Conservation (phyloP, 2,888 invertebrate species). For the Crioceris asparagi region DNA sequence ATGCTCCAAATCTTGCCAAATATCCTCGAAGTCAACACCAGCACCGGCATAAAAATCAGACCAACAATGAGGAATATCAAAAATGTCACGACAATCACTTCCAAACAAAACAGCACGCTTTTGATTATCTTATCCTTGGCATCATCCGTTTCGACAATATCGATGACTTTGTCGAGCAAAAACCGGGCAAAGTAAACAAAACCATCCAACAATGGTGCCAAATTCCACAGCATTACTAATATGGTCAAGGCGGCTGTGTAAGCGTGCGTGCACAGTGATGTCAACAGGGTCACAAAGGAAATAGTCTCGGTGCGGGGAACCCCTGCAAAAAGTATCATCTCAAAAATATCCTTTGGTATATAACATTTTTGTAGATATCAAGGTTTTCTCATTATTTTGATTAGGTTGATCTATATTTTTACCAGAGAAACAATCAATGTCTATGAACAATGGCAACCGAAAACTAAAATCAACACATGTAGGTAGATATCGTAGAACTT, state of each 20-base stretch:
- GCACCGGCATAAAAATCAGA: slow-evolving; percentile 32
- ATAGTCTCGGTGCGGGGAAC: slow-evolving; percentile 29
- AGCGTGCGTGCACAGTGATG: slow-evolving; percentile 29
- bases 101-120: slow-evolving; percentile 26
- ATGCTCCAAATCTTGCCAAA: slow-evolving; percentile 23
- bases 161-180: slow-evolving; percentile 32
- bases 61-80: slow-evolving; percentile 31
- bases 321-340: slow-evolving; percentile 14
- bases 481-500: no score
- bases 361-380: no score
- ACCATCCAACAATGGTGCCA: slow-evolving; percentile 27
- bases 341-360: no score
- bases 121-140: slow-evolving; percentile 28
- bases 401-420: no score
- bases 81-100: slow-evolving; percentile 28
- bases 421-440: no score
- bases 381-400: no score
- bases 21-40: slow-evolving; percentile 21
- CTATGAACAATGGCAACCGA: no score
- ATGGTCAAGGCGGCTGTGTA: slow-evolving; percentile 31
- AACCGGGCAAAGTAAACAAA: slow-evolving; percentile 31
- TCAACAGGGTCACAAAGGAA: slow-evolving; percentile 29
- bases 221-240: slow-evolving; percentile 29
- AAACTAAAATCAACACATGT: no score
- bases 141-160: slow-evolving; percentile 29